Base-by-base conservation (phyloP, 2,113 vertebrate species). In the Sceloporus undulatus region DNA sequence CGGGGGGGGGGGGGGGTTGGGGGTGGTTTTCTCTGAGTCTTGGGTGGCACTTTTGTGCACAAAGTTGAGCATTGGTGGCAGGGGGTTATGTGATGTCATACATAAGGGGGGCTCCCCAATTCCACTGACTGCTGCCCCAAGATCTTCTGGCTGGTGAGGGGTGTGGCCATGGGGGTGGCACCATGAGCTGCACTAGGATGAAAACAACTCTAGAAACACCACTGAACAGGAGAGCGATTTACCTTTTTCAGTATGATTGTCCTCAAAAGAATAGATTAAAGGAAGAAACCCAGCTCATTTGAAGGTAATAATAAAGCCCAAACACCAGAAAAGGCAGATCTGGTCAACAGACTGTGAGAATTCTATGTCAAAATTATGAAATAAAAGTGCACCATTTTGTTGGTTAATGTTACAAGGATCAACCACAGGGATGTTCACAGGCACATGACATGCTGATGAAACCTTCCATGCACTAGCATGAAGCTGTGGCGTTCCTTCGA, bases 401-500 rank as follows among this genome's bases (percentile, higher is more conserved):
- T 98, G 98, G 92, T 99, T 99, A 92, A 98, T 90, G 0, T 98
- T 98, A 84, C 99, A 99, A 74, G 98, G 98, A 95, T 99, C 98
- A 86, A 98, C 96, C 71, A 99, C 90, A 85, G 99, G 98, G 79
- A 99, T 94, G 90, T 99, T 99, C 88, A 99, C 92, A 71, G 98
- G 98, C 62, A 98, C 96, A 29, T 97, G 97, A 90, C 99, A 99
- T 68, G 98, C 98, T 87, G 98, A 98, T 1, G 98, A 99, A 92
- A 99, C 98, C 89, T 98, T 98, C 99, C 99, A 99, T 1, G 98
- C 98, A 78, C 98, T 98, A 84, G 98, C 98, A 81, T 99, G 99
- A 87, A 99, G 98, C 92, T 99, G 98, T 56, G 99, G 98, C 0
- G 98, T 99, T 19, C 98, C 99, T 96, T 99, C 98, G 90, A 99